phyloP scores from a whole-genome alignment of 2,113 vertebrate species.

The Astur gentilis region DNA sequence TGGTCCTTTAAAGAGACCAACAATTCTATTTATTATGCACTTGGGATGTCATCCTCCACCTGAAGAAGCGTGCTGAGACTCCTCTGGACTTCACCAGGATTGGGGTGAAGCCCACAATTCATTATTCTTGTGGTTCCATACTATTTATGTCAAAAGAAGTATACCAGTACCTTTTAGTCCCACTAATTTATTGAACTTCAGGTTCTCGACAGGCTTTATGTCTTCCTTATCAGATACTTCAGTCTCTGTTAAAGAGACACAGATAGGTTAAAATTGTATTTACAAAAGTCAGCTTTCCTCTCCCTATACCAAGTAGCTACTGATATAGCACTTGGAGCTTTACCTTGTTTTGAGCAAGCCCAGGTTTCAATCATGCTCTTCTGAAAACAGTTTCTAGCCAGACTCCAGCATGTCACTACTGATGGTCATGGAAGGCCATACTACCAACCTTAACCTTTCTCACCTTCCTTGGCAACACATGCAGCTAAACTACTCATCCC shows the following conservation, averaged over 20 bases:
- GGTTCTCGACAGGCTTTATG: not conserved
- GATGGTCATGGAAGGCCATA: not conserved
- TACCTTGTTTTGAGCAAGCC: not conserved
- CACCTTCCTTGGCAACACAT: rapidly evolving
- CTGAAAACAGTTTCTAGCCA: not conserved
- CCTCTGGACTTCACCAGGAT: not conserved
- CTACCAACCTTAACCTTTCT: not conserved
- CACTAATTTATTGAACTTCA: not conserved
- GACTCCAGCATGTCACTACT: not conserved
- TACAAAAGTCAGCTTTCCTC: not conserved
- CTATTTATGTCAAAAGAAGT: not conserved
- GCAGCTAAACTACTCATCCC: not conserved
- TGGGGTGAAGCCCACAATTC: not conserved
- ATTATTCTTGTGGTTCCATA: not conserved
- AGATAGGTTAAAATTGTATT: not conserved
- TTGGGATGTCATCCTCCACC: not conserved
- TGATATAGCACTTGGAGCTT: not conserved
- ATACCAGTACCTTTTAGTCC: not conserved
- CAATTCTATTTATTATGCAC: not conserved
- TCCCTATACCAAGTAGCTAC: not conserved
- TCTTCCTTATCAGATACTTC: not conserved
- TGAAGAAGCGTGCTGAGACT: not conserved
- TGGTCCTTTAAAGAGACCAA: not conserved
- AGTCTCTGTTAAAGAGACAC: not conserved
- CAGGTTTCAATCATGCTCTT: not conserved